phyloP scores from a whole-genome alignment of 2,888 invertebrate species.

The Blastobasis adustella region DNA sequence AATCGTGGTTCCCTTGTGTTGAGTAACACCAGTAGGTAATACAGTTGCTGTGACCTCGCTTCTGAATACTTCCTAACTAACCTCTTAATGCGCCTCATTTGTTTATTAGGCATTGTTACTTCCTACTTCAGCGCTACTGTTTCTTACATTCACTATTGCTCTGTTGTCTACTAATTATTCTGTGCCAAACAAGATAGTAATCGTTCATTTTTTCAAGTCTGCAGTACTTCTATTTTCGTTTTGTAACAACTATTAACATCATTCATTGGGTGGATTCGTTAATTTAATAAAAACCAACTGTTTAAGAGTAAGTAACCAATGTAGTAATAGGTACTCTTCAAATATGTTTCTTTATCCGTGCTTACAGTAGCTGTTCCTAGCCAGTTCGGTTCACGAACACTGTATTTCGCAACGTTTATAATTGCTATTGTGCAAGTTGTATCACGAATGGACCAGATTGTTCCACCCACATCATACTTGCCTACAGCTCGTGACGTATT shows the following conservation, averaged over 20 bases:
- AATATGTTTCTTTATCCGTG: conserved; percentile 13
- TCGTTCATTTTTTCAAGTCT: too few relatives aligned
- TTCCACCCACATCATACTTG: conserved; percentile 21
- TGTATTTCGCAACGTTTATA: conserved; percentile 16
- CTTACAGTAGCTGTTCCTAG: neutral
- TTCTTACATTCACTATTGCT: neutral
- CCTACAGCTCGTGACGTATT: conserved; percentile 28
- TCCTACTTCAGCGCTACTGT: conserved; percentile 6
- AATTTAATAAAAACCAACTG: too few relatives aligned
- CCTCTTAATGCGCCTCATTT: conserved; percentile 13
- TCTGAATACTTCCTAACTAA: conserved; percentile 12
- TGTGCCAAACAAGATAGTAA: too few relatives aligned
- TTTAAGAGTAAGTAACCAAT: too few relatives aligned
- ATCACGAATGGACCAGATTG: conserved; percentile 24
- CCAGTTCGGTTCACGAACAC: neutral
- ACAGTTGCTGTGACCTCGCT: conserved; percentile 3
- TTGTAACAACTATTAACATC: too few relatives aligned
- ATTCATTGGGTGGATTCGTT: too few relatives aligned
- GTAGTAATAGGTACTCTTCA: too few relatives aligned
- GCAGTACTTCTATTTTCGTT: too few relatives aligned
- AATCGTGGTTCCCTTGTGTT: too few relatives aligned
- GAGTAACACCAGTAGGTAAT: too few relatives aligned
- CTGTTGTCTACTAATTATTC: neutral
- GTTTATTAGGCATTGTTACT: conserved; percentile 16
- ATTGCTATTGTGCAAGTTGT: conserved; percentile 27